Conservation (phyloP, 2,888 invertebrate genomes). For the Saturnia pavonia region DNA sequence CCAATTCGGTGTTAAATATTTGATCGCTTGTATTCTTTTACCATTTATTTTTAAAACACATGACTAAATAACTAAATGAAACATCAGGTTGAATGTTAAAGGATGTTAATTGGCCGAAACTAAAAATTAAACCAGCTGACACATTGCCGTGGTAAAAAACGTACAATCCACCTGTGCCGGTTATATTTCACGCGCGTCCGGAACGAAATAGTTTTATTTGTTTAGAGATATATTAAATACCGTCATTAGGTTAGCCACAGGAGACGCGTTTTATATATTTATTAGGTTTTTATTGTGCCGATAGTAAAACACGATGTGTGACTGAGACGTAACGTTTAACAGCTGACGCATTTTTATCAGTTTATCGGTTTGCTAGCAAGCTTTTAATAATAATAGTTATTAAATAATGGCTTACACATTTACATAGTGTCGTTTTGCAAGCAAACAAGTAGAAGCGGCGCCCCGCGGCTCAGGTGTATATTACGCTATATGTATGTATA, state of each 20-base stretch:
- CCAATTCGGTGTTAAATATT: background rate
- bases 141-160: conserved; percentile 36
- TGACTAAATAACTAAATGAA: conserved; percentile 26
- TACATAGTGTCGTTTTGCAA: background rate
- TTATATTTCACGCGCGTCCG: conserved; percentile 37
- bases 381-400: background rate
- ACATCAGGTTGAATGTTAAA: conserved; percentile 72
- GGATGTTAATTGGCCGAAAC: conserved; percentile 59
- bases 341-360: conserved; percentile 46
- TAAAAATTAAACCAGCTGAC: conserved; percentile 59
- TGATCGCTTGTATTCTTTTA: background rate
- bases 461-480: no score
- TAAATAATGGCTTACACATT: background rate
- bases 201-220: conserved; percentile 60
- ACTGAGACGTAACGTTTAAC: conserved; percentile 41
- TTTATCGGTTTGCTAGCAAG: background rate
- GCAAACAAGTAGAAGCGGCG: background rate
- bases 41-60: conserved; percentile 11
- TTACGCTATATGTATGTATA: no score
- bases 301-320: conserved; percentile 24
- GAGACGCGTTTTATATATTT: conserved; percentile 71
- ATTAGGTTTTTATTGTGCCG: conserved; percentile 65
- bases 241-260: conserved; percentile 77
- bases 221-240: conserved; percentile 64
- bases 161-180: conserved; percentile 67